Evolutionary conservation across 2,888 invertebrate species (phyloP).

Genomic region (Myopa tessellatipennis): DNA sequence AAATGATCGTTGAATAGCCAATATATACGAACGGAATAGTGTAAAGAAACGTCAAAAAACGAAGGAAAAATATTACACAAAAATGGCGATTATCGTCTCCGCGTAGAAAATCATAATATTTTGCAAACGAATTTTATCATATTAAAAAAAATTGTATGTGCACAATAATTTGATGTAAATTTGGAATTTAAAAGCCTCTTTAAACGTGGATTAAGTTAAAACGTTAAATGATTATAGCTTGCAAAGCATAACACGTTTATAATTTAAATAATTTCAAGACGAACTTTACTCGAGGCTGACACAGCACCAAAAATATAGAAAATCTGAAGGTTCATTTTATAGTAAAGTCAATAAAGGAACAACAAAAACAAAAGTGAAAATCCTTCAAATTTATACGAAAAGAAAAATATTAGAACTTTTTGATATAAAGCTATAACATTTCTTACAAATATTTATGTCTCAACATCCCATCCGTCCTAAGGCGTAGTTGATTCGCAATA

Average conservation of each 20-base stretch:
- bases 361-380: constrained; percentile 12
- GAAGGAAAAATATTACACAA: constrained; percentile 35
- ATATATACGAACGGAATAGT: constrained; percentile 14
- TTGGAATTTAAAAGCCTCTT: no score
- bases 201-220: no score
- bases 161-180: background rate
- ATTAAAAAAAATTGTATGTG: background rate
- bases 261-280: constrained; percentile 25
- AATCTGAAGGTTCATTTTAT: constrained; percentile 24
- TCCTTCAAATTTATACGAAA: constrained; percentile 19
- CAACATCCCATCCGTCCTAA: constrained; percentile 29
- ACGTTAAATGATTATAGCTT: no score
- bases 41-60: constrained; percentile 37
- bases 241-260: constrained; percentile 3
- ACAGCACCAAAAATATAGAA: constrained; percentile 38
- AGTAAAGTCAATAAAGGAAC: constrained; percentile 5
- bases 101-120: constrained; percentile 35
- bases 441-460: constrained; percentile 1
- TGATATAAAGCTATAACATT: background rate
- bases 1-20: constrained; percentile 11
- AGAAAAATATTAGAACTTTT: constrained; percentile 7
- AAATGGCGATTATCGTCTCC: constrained; percentile 36
- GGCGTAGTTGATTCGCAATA: constrained; percentile 29
- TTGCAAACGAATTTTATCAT: constrained; percentile 21
- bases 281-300: constrained; percentile 36